These are phyloP conservation scores for Oreochromis grahami DNA, from an alignment of 2,797 vertebrate species.

Conservation along the genomic window DNA sequence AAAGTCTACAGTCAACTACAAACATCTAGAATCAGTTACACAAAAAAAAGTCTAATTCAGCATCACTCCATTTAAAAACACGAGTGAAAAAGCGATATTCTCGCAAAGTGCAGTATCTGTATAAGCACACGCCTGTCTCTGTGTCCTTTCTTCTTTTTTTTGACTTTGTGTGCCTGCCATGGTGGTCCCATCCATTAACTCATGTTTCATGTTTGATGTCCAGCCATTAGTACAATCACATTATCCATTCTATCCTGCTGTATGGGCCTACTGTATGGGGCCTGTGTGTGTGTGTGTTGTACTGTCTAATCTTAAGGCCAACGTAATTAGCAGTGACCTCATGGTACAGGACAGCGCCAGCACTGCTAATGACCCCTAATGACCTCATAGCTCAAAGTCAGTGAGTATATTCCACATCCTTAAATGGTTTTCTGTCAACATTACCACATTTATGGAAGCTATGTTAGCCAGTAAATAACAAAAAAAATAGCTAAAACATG, in stretches of 20 bases:
- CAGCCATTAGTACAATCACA: conserved; percentile 61
- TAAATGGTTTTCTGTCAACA: not conserved
- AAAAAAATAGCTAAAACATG: not conserved
- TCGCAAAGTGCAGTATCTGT: not conserved
- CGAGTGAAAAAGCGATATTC: not conserved
- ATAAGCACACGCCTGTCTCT: not conserved
- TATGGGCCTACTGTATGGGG: conserved; percentile 51
- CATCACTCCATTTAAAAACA: not conserved
- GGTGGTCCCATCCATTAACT: conserved; percentile 60
- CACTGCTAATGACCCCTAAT: conserved; percentile 35
- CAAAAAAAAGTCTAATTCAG: not conserved
- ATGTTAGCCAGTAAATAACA: not conserved
- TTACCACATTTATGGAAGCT: not conserved
- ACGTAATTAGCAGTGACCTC: conserved; percentile 66
- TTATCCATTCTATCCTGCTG: conserved; percentile 51
- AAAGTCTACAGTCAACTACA: not conserved
- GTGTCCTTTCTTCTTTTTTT: not conserved
- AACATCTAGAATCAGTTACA: not conserved
- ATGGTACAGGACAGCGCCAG: conserved; percentile 50
- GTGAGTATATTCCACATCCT: not conserved
- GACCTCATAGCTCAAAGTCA: conserved; percentile 17
- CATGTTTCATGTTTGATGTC: conserved; percentile 64
- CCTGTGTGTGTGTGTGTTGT: not conserved
- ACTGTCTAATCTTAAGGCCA: conserved; percentile 59
- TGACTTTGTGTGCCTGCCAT: conserved; percentile 19